phyloP scores from a whole-genome alignment of 2,888 invertebrate species.

The Amblyteles armatorius region DNA sequence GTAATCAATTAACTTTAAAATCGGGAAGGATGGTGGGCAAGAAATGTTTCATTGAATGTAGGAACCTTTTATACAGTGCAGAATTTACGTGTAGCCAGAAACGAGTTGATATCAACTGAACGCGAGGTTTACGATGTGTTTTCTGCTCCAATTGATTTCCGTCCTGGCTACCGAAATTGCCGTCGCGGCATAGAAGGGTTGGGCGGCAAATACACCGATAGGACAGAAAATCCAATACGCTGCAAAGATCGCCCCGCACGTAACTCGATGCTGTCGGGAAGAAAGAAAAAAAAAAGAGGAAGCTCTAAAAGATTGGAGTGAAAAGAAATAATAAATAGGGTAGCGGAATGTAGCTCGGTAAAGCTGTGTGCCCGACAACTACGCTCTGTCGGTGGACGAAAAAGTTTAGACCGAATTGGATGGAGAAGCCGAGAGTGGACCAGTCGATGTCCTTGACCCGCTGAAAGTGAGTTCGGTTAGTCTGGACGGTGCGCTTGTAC shows the following conservation, averaged over 20 bases:
- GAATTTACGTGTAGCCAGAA: background rate
- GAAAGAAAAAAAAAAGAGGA: background rate
- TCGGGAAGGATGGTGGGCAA: background rate
- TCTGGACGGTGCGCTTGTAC: conserved; percentile 57
- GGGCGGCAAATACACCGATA: background rate
- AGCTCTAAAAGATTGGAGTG: conserved; percentile 24
- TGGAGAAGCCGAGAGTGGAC: conserved; percentile 62
- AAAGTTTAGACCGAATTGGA: conserved; percentile 58
- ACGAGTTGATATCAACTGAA: background rate
- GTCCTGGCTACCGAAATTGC: background rate
- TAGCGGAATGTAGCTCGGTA: background rate
- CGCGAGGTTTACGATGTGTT: background rate
- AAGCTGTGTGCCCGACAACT: conserved; percentile 21
- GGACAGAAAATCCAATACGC: conserved; percentile 5
- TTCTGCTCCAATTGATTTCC: background rate
- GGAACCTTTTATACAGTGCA: no score
- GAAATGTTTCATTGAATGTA: background rate
- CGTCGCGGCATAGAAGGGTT: background rate
- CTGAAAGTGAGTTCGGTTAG: conserved; percentile 78
- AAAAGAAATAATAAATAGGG: conserved; percentile 7
- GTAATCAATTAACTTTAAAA: background rate
- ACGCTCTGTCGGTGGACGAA: conserved; percentile 38
- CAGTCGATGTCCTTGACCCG: conserved; percentile 80
- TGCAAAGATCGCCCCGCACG: background rate
- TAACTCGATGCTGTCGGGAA: background rate